phyloP scores from a whole-genome alignment of 2,113 vertebrate species.

The Anoplopoma fimbria region DNA sequence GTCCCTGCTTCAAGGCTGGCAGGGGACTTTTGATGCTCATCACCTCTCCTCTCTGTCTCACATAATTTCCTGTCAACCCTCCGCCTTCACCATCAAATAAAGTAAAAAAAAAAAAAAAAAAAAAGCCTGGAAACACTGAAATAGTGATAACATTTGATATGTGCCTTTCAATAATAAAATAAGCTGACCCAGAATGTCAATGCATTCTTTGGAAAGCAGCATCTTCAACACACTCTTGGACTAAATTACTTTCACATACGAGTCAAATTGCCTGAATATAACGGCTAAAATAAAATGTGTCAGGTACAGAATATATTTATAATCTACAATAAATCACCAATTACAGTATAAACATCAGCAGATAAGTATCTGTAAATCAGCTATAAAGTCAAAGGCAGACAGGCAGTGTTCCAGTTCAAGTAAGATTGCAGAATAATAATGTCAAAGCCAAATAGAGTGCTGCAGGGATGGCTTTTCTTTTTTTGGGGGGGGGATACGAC shows the following conservation, averaged over 20 bases:
- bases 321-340: constrained; percentile 8
- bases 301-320: neutral
- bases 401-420: neutral
- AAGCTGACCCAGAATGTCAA: constrained; percentile 10
- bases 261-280: neutral
- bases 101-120: neutral
- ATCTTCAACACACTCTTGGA: neutral
- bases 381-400: neutral
- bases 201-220: neutral
- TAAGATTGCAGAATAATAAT: neutral
- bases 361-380: neutral
- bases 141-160: neutral
- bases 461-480: neutral
- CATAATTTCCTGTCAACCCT: constrained; percentile 28
- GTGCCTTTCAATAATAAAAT: constrained; percentile 15
- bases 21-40: neutral
- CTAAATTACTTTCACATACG: neutral
- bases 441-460: neutral
- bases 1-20: neutral
- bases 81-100: neutral
- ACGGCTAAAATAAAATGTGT: neutral
- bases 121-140: neutral
- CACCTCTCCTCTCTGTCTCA: neutral
- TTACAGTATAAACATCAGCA: neutral
- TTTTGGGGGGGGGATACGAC: neutral